Evolutionary conservation across 1,140 invertebrate genomes (phyloP).

Genomic region (Orius laevigatus): DNA sequence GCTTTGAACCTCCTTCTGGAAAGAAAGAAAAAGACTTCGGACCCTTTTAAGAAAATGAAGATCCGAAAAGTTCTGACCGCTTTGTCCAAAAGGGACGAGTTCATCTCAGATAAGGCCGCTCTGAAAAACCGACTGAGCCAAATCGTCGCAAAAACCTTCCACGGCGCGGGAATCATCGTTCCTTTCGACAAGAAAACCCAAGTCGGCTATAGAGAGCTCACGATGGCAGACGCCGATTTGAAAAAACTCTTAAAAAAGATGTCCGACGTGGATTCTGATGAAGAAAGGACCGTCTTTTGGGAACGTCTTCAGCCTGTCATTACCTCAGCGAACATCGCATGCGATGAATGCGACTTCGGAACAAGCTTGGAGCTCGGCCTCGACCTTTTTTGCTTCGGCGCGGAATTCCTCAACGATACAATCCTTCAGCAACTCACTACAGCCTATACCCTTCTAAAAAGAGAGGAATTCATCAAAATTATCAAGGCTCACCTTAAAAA

Average conservation of each 20-base stretch:
- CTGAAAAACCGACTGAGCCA: constrained; percentile 47
- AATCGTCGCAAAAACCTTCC: constrained; percentile 63
- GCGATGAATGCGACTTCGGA: constrained; percentile 89
- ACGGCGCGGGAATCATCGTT: constrained; percentile 75
- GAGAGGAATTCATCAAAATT: constrained; percentile 58
- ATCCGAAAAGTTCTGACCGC: constrained; percentile 39
- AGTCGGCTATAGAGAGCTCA: constrained; percentile 59
- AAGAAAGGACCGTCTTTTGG: constrained; percentile 39
- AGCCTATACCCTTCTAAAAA: constrained; percentile 60
- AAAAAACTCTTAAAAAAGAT: constrained; percentile 49
- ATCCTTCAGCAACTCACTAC: constrained; percentile 46
- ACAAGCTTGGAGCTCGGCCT: constrained; percentile 76
- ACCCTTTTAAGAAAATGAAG: constrained; percentile 46
- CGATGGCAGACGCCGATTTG: constrained; percentile 37
- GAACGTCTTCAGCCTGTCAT: constrained; percentile 54
- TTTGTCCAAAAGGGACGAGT: constrained; percentile 45
- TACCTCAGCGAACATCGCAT: constrained; percentile 67
- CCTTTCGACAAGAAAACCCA: constrained; percentile 64
- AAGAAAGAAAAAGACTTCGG: constrained; percentile 37
- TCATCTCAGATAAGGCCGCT: constrained; percentile 38
- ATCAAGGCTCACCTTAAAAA: constrained; percentile 44
- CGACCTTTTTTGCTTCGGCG: constrained; percentile 63
- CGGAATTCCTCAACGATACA: constrained; percentile 45
- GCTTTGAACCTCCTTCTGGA: constrained; percentile 58
- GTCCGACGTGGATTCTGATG: constrained; percentile 35